Base-by-base conservation (phyloP, 1,140 invertebrate genomes). In the Meloidogyne hapla region DNA sequence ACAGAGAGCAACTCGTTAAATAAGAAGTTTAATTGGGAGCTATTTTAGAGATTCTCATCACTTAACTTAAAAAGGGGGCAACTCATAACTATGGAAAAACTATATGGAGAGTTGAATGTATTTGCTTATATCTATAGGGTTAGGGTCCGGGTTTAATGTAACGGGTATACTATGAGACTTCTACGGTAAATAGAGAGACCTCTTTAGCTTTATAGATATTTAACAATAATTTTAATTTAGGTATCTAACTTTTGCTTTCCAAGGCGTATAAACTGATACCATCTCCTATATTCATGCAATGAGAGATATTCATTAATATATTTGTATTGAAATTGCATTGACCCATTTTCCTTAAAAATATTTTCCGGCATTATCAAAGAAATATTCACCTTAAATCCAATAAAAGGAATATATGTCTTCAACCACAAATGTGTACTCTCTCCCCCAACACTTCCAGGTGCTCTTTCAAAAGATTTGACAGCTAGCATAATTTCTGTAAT, bases 291-390 rank as follows among this genome's bases (percentile, higher is more conserved):
- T 69, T 84, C 84, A 6, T 40, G 69, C 23, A 79, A 63, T 13
- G 72, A 74, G 67, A 85, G 83, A 81, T 86, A 85, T 71, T 85
- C 84, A n/a, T 83, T 83, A 28, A 85, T 61, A 67, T 85, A 85
- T 65, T 84, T 82, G 68, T 85, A 85, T 63, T 86, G 85, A 77
- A 85, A 85, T 28, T 85, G 83, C 64, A 85, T 84, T 6, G 83
- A 81, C 64, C 84, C 84, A 48, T 76, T 80, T 61, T 85, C 84
- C 64, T 85, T 70, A 18, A 72, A 72, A 23, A 33, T 13, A 64
- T 67, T 25, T 28, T 45, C n/a, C n/a, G n/a, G 21, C 1, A 40
- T 38, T 69, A 69, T 10, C n/a, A 9, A 21, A 63, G 4, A 4
- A n/a, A 23, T 23, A 3, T 26, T 33, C 81, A 75, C 70, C 45